These are phyloP conservation scores for Zaprionus taronus DNA, from an alignment of 1,140 invertebrate species.

Conservation along the genomic window DNA sequence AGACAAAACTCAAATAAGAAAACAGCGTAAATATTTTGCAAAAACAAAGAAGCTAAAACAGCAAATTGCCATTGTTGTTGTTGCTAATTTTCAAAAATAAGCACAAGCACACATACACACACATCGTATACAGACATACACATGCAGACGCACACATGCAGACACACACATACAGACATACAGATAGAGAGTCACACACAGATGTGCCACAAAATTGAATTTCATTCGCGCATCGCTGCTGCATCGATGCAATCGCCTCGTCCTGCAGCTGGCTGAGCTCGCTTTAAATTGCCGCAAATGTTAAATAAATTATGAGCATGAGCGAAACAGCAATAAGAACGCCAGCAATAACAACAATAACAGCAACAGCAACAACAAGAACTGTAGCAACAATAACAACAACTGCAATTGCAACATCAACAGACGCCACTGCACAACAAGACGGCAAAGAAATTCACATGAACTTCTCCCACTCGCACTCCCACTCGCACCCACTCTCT, in stretches of 20 bases:
- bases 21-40: neutral
- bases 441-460: slow-evolving; percentile 7
- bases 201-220: slow-evolving; percentile 21
- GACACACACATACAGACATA: neutral
- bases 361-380: slow-evolving; percentile 1
- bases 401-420: slow-evolving; percentile 45
- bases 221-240: slow-evolving; percentile 14
- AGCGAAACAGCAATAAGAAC: slow-evolving; percentile 25
- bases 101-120: no score
- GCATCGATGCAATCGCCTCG: slow-evolving; percentile 4
- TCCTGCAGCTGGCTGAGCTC: slow-evolving; percentile 30
- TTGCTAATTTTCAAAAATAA: slow-evolving; percentile 7
- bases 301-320: slow-evolving; percentile 66
- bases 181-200: no score
- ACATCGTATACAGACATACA: neutral
- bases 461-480: neutral
- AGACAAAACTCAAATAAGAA: neutral
- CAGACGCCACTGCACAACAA: slow-evolving; percentile 23
- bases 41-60: neutral
- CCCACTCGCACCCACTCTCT: neutral
- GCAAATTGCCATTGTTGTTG: neutral
- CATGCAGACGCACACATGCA: no score
- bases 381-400: slow-evolving; percentile 4
- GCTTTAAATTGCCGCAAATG: slow-evolving; percentile 61
- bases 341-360: slow-evolving; percentile 5